Evolutionary conservation across 2,797 vertebrate species (phyloP), one percentile per base, ranked within the genome.

Genomic region (Coranthus polyacanthus): DNA sequence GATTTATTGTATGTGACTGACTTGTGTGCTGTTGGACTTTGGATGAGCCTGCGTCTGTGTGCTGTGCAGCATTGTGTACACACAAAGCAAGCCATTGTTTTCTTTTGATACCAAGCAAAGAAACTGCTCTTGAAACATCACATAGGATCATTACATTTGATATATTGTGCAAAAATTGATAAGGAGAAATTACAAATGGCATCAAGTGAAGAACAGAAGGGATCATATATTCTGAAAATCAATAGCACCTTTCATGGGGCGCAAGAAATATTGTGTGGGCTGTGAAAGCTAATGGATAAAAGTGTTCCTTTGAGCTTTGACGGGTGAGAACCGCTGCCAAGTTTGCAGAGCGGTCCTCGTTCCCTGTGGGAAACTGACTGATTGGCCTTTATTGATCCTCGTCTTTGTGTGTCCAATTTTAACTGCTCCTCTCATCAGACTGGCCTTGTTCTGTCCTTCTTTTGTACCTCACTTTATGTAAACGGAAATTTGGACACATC

Each of bases 341-440:
- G 68, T 86, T 77, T 81, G 68, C 80, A 73, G 58, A 88, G 59
- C 76, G 82, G 72, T 81, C 82, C 58, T 51, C 0, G 6, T 53
- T 75, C 64, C 55, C 62, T 47, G 58, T 87, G 59, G 65, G 74
- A 81, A 76, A 68, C 64, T 21, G 62, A 54, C 17, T 46, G 42
- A 82, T 74, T 41, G 56, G 22, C 15, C 18, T 66, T 72, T 70
- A 83, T 84, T 79, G 85, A 85, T 89, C 60, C 84, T 47, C 66
- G 51, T 72, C 45, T 61, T 32, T 68, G 24, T 65, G 17, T 4
- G 50, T 56, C 24, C 57, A 55, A 6, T 59, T 75, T 44, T 8
- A 55, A 60, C 57, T 29, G 45, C 49, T 52, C 54, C 55, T 66
- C 12, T 75, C 72, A 59, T 49, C 68, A 70, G 21, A 56, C 15